A percentile compares a stretch with the other conserved stretches of the same genome.
phyloP scores from a whole-genome alignment of 2,888 invertebrate species.

The Agonopterix heracliana region DNA sequence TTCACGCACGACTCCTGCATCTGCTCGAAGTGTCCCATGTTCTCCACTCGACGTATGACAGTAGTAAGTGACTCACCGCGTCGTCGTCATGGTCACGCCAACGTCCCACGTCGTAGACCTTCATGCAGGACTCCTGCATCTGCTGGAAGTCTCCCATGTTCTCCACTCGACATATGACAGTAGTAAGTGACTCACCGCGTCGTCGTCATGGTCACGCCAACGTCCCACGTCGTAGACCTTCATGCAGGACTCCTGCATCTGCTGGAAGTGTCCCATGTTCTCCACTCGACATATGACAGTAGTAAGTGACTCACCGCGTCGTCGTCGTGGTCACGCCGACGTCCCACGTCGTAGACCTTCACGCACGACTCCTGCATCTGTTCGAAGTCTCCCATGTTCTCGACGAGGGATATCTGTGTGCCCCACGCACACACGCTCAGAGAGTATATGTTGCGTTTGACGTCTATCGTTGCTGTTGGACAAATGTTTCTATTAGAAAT shows the following conservation, averaged over 20 bases:
- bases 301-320: conserved; percentile 79
- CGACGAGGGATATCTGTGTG: conserved; percentile 92
- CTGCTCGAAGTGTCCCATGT: conserved; percentile 87
- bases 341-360: conserved; percentile 93
- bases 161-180: too few species aligned
- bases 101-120: conserved; percentile 94
- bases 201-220: conserved; percentile 90
- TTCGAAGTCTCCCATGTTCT: conserved; percentile 90
- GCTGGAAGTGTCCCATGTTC: too few species aligned
- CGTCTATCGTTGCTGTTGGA: conserved; percentile 89
- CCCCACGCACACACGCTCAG: conserved; percentile 89
- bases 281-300: too few species aligned
- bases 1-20: conserved; percentile 93
- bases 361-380: conserved; percentile 93
- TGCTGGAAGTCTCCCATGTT: too few species aligned
- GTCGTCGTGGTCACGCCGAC: conserved; percentile 90
- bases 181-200: too few species aligned
- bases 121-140: conserved; percentile 91
- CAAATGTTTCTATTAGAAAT: background rate
- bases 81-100: conserved; percentile 92
- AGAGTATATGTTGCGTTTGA: conserved; percentile 92
- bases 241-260: conserved; percentile 92
- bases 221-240: conserved; percentile 95
- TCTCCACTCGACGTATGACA: too few species aligned
- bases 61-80: too few species aligned